Base-by-base conservation (phyloP, 2,113 vertebrate genomes). In the Lepidothrix coronata region DNA sequence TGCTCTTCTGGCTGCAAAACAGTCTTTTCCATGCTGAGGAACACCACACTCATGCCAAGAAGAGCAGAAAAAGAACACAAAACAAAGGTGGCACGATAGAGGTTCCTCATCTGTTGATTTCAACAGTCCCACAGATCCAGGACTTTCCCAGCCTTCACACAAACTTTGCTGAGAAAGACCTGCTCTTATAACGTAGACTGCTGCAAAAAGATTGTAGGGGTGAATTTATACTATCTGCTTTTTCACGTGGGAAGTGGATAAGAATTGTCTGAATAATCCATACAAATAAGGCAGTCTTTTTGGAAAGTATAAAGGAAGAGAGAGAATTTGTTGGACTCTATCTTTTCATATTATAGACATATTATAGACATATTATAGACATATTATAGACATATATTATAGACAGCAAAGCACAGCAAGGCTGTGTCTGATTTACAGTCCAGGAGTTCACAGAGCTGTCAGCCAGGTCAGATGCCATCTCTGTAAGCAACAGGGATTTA, bases 131-230 rank as follows among this genome's bases (percentile, higher is more conserved):
- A 58, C 17, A 85, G 62, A 52, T 62, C 52, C 16, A n/a, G 67
- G 72, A 39, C 62, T 65, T 83, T 89, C 71, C 79, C 68, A 86
- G 49, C 49, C 37, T 83, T 48, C n/a, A 11, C n/a, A 76, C 13
- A 72, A 88, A 44, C 8, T 75, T 57, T 37, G 10, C n/a, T 58
- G 65, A 75, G 57, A 65, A 82, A 89, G 22, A 7, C 11, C 11
- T n/a, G 8, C 31, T 67, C 21, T 72, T 23, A 9, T 27, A 49
- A 12, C 0, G 1, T 4, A 66, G 44, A 25, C 22, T 7, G 3
- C 54, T 63, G 17, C 43, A 62, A 73, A 66, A 83, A 68, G 28
- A 20, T 5, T 16, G 27, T 12, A 10, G 33, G 11, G 8, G 6
- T 76, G 28, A 85, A 54, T 70, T 79, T 66, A 63, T n/a, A 20